Evolutionary conservation across 1,140 invertebrate genomes (phyloP).

Genomic region (Lethrus apterus): DNA sequence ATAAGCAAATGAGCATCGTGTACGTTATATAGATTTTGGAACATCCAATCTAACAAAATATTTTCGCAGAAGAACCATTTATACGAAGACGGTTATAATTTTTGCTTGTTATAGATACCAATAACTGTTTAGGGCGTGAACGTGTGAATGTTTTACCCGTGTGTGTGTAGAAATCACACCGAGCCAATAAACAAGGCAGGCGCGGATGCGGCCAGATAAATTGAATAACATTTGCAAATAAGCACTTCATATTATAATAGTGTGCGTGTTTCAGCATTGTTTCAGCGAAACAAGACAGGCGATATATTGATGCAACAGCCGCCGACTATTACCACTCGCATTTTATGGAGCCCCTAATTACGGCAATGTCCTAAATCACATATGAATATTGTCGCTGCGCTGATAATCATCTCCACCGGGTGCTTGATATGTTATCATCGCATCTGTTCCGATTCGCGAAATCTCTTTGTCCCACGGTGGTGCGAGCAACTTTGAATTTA

Average conservation of each 20-base stretch:
- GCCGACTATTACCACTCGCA: slow-evolving; percentile 27
- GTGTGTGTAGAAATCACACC: slow-evolving; percentile 39
- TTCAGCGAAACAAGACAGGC: slow-evolving; percentile 27
- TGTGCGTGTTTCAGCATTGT: slow-evolving; percentile 24
- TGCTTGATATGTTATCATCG: slow-evolving; percentile 19
- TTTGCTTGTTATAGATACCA: too few relatives aligned
- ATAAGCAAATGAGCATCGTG: too few relatives aligned
- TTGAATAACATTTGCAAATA: slow-evolving; percentile 41
- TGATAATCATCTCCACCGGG: slow-evolving; percentile 21
- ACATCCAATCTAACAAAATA: too few relatives aligned
- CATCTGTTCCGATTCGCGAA: slow-evolving; percentile 14
- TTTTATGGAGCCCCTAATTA: slow-evolving; percentile 33
- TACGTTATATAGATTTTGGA: too few relatives aligned
- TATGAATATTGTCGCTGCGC: slow-evolving; percentile 30
- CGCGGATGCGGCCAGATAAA: slow-evolving; percentile 39
- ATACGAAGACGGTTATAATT: too few relatives aligned
- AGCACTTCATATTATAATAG: slow-evolving; percentile 31
- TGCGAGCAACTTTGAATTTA: too few relatives aligned
- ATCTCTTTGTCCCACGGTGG: too few relatives aligned
- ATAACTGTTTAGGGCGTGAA: too few relatives aligned
- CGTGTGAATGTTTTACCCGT: too few relatives aligned
- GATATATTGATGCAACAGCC: slow-evolving; percentile 35
- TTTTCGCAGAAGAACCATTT: too few relatives aligned
- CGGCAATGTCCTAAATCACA: slow-evolving; percentile 33
- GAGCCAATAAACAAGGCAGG: slow-evolving; percentile 38